Conservation (phyloP, 2,797 vertebrate species). For the Pipistrellus pygmaeus region DNA sequence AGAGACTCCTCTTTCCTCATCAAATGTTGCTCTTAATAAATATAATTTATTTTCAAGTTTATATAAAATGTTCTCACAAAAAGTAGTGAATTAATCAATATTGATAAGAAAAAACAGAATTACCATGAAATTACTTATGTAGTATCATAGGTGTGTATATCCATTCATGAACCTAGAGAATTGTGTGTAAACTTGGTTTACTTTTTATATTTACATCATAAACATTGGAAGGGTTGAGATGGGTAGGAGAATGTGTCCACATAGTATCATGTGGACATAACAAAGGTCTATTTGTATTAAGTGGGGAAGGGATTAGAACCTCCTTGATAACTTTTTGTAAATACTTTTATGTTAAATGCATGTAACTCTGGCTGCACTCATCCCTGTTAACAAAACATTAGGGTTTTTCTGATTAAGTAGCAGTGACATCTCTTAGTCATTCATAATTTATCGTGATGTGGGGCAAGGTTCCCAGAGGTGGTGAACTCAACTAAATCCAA, state of each 20-base stretch:
- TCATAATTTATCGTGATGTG: not conserved
- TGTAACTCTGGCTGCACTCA: not conserved
- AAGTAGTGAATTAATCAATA: not conserved
- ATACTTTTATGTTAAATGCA: not conserved
- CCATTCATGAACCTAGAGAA: not conserved
- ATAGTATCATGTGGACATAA: not conserved
- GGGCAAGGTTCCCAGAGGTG: not conserved
- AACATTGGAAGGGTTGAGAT: not conserved
- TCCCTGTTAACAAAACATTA: not conserved
- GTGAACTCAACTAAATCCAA: not conserved
- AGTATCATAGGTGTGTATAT: not conserved
- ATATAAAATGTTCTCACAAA: slow-evolving; percentile 38
- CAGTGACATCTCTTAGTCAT: not conserved
- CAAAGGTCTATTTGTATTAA: not conserved
- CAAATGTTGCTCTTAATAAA: slow-evolving; percentile 56
- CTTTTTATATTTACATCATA: not conserved
- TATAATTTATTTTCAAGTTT: slow-evolving; percentile 65
- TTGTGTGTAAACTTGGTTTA: not conserved
- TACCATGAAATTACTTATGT: not conserved
- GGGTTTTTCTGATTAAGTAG: not conserved
- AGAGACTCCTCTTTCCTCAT: slow-evolving; percentile 47
- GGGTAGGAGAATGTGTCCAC: not conserved
- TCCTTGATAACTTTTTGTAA: not conserved
- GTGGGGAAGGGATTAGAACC: not conserved
- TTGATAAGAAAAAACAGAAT: not conserved